Conservation (phyloP, 2,797 vertebrate species). For the Artibeus lituratus region DNA sequence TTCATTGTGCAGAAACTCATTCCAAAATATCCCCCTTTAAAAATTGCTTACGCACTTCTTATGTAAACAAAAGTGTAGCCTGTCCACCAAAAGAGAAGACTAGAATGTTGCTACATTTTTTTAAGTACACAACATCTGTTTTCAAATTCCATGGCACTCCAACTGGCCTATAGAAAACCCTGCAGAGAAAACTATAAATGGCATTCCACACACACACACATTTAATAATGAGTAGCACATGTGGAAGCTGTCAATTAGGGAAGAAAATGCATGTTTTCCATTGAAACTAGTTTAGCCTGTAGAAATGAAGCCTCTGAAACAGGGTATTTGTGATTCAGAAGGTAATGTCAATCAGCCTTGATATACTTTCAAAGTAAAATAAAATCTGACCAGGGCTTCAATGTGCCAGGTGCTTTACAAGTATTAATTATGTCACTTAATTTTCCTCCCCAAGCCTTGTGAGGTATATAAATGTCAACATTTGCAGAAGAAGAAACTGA, state of each 20-base stretch:
- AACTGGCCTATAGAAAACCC: conserved; percentile 48
- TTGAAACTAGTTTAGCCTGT: not conserved
- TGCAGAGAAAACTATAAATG: conserved; percentile 44
- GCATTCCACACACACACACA: not conserved
- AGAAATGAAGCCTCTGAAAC: not conserved
- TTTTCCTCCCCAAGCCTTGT: not conserved
- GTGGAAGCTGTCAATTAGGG: conserved; percentile 25
- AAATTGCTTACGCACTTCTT: conserved; percentile 67
- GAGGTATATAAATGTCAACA: not conserved
- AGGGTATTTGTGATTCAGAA: not conserved
- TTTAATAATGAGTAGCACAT: conserved; percentile 22
- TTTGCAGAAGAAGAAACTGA: not conserved
- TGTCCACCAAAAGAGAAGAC: conserved; percentile 66
- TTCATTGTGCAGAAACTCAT: conserved; percentile 56
- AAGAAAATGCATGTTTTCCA: conserved; percentile 17
- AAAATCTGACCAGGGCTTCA: not conserved
- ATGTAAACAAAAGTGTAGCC: conserved; percentile 58
- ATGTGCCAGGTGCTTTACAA: not conserved
- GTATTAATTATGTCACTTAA: not conserved
- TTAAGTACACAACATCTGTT: conserved; percentile 55
- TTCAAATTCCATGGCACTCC: conserved; percentile 61
- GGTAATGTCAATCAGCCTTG: not conserved
- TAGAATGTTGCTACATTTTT: conserved; percentile 54
- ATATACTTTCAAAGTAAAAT: conserved; percentile 28
- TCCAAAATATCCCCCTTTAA: conserved; percentile 70